Conservation (phyloP, 2,113 vertebrate genomes). For the Charadrius vociferus region DNA sequence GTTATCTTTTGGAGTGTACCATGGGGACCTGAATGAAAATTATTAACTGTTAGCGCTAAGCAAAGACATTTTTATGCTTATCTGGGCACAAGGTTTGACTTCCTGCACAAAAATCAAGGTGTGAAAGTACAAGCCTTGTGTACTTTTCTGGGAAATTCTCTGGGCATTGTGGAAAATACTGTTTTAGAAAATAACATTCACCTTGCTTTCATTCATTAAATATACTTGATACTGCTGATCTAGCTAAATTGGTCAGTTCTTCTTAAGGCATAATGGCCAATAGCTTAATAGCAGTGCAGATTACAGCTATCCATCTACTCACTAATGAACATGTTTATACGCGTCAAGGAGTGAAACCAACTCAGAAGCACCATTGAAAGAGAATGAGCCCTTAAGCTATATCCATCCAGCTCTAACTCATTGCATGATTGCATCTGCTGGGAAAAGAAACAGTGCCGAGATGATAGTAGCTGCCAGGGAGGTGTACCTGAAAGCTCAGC, state of each 20-base stretch:
- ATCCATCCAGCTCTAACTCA: background rate
- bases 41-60: background rate
- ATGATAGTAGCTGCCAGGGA: background rate
- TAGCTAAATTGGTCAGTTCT: background rate
- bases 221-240: background rate
- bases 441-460: background rate
- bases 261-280: background rate
- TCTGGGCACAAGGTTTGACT: background rate
- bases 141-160: background rate
- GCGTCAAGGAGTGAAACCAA: background rate
- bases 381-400: background rate
- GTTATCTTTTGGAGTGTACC: background rate
- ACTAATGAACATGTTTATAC: background rate
- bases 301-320: background rate
- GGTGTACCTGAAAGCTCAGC: background rate
- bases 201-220: background rate
- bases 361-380: background rate
- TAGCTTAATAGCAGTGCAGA: background rate
- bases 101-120: background rate
- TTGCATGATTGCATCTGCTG: background rate
- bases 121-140: background rate
- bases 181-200: background rate
- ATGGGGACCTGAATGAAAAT: background rate
- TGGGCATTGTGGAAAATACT: background rate
- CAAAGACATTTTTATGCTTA: background rate